Percentiles rank a stretch among this genome's conserved stretches.
Conservation (phyloP, 2,113 vertebrate genomes). For the Rhabdornis inornatus region DNA sequence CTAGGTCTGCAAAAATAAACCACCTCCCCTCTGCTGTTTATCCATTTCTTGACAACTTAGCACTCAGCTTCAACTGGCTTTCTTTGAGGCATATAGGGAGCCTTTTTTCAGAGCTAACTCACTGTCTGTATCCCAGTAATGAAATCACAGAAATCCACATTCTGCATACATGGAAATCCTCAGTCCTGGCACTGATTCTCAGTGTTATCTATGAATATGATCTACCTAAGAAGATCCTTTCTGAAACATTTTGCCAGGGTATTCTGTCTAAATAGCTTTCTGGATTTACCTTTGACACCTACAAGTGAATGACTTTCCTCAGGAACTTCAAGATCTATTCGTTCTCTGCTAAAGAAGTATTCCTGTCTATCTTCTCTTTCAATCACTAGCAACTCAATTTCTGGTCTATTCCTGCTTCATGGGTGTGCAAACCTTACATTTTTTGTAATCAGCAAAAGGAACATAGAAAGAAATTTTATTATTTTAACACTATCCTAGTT, state of each 20-base stretch:
- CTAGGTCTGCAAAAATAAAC: background rate
- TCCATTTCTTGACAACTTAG: background rate
- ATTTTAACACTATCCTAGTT: background rate
- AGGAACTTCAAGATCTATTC: background rate
- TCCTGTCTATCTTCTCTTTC: background rate
- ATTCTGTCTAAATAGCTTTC: background rate
- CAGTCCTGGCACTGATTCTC: background rate
- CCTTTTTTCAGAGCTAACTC: background rate
- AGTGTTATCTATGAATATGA: background rate
- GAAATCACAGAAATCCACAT: background rate
- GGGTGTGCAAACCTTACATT: background rate
- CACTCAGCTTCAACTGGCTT: background rate
- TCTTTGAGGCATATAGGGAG: background rate
- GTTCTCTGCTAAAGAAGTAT: background rate
- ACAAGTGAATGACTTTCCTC: background rate
- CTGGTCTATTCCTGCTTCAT: background rate
- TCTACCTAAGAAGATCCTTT: background rate
- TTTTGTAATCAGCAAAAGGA: background rate
- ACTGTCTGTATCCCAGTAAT: background rate
- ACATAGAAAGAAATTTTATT: background rate
- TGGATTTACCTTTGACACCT: background rate
- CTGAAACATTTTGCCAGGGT: background rate
- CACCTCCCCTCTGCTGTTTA: background rate
- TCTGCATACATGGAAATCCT: background rate
- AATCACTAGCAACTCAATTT: background rate